Base-by-base conservation (phyloP, 2,797 vertebrate species). In the Pempheris klunzingeri region DNA sequence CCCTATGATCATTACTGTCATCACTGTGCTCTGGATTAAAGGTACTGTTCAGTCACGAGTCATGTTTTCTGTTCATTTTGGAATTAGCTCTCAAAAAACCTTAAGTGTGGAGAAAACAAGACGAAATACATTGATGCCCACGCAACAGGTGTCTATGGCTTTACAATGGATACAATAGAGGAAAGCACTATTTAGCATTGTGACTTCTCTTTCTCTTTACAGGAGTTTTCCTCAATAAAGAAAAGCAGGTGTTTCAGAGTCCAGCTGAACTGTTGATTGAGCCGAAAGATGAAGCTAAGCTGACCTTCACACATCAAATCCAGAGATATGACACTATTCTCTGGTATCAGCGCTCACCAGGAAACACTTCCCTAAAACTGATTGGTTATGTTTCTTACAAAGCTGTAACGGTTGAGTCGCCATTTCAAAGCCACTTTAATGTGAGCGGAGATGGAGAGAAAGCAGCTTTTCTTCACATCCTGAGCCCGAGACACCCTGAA, bases 401-500 rank as follows among this genome's bases (percentile, higher is more conserved):
- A 55, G 2, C 0, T 0, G 0, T 4, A 1, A 9, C 3, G 0
- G 1, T 78, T 4, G 89, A 91, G 18, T 0, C 28, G 0, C 0
- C 6, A 1, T 88, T 86, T 66, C 0, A 36, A n/a, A 53, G 57
- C 1, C 66, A 18, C 10, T 91, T 92, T 15, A 39, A 26, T 0
- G 70, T 92, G 26, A 87, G 77, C 36, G 93, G 93, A 72, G 65
- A 93, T 32, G 93, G 88, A 36, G 58, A 81, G 77, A 78, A 47
- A 22, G 17, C 34, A 0, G 87, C 50, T 18, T 38, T 18, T 75
- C 90, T 94, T 30, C 71, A 83, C 0, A 26, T 88, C 17, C 59
- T 77, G 7, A 88, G 85, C 24, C 71, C 64, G 17, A 85, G 0
- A 9, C 65, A 78, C 39, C 30, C 75, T 7, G 77, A 84, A 30